Conservation (phyloP, 2,888 invertebrate genomes). For the Tachina fera region DNA sequence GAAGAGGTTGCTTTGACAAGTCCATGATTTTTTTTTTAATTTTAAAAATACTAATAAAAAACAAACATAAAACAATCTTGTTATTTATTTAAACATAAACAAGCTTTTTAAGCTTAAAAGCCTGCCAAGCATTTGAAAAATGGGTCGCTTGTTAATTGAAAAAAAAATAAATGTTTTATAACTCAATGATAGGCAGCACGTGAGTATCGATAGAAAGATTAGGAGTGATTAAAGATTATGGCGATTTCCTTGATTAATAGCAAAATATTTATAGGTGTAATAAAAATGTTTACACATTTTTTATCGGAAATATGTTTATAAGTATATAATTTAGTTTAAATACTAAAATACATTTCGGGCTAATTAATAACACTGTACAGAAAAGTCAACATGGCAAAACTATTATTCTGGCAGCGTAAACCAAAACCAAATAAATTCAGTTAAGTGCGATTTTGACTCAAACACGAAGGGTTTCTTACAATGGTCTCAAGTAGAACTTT, state of each 20-base stretch:
- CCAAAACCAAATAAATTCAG: no score
- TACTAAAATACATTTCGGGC: no score
- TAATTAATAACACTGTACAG: no score
- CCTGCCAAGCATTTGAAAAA: not conserved
- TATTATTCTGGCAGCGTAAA: no score
- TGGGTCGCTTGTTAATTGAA: constrained; percentile 1
- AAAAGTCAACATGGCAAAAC: no score
- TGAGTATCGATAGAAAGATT: not conserved
- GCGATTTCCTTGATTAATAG: not conserved
- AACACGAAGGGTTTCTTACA: no score
- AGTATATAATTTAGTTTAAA: no score
- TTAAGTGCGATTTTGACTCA: no score
- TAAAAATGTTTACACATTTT: no score
- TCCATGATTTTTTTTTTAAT: not conserved
- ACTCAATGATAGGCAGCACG: not conserved
- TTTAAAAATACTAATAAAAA: not conserved
- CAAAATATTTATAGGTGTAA: not conserved
- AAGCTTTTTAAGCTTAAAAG: not conserved
- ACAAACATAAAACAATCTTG: not conserved
- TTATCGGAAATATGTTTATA: no score
- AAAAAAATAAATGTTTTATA: not conserved
- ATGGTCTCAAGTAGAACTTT: no score
- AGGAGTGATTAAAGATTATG: not conserved
- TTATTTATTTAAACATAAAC: not conserved
- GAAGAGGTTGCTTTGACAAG: not conserved